A percentile compares a stretch with the other conserved stretches of the same genome.
These are phyloP conservation scores for Prenolepis imparis DNA, from an alignment of 2,888 invertebrate species.

Conservation along the genomic window DNA sequence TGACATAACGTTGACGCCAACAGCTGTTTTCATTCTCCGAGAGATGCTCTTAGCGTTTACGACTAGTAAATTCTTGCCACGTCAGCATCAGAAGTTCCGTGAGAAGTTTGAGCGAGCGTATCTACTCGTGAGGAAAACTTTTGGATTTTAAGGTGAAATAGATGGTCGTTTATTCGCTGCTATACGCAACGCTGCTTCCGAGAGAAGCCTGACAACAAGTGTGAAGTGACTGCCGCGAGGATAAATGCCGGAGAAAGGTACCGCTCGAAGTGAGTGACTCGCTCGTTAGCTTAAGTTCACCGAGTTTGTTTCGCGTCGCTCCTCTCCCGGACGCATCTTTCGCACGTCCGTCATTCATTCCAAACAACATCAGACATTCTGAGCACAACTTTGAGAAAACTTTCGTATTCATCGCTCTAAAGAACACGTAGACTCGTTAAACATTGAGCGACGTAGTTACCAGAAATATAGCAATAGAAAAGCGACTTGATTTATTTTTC, in stretches of 20 bases:
- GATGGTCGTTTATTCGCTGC: conserved; percentile 57
- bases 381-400: conserved; percentile 30
- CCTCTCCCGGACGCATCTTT: conserved; percentile 22
- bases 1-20: background rate
- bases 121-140: conserved; percentile 64
- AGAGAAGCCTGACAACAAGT: conserved; percentile 65
- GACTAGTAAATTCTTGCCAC: conserved; percentile 34
- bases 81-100: conserved; percentile 42
- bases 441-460: background rate
- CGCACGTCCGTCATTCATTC: conserved; percentile 42
- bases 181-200: conserved; percentile 61
- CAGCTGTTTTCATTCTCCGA: conserved; percentile 15
- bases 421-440: background rate
- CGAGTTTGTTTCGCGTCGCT: conserved; percentile 37
- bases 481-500: conserved; percentile 20
- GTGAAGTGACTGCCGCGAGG: conserved; percentile 43
- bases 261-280: conserved; percentile 57
- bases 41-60: background rate
- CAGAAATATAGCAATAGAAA: background rate
- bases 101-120: conserved; percentile 45
- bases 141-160: conserved; percentile 66
- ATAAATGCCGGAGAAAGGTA: conserved; percentile 55
- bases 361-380: conserved; percentile 4
- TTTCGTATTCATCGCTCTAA: conserved; percentile 29
- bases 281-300: conserved; percentile 54